Base-by-base conservation (phyloP, 2,797 vertebrate species). In the Manis javanica region DNA sequence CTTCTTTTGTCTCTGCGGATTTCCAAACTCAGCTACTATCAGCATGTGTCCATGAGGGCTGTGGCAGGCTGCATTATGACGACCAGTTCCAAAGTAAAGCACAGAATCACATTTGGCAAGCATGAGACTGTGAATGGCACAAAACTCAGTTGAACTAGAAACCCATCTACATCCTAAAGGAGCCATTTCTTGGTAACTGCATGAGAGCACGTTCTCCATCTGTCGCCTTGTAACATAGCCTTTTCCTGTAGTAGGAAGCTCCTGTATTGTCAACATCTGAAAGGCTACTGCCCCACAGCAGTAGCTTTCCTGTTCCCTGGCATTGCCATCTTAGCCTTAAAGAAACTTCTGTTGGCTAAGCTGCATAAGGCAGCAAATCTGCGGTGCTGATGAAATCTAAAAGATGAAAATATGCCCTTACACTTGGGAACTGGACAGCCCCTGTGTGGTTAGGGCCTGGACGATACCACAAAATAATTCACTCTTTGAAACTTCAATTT, bases 401-500 rank as follows among this genome's bases (percentile, higher is more conserved):
- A 99, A 5, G 99, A 99, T 0, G 99, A 99, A 0, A 99, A 99
- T 0, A 98, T 98, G 0, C 99, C 99, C 96, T 99, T 99, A 92
- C 97, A 99, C 96, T 99, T 99, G 0, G 99, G 99, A 19, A 99
- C 99, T 19, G 37, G 51, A n/a, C 99, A 1, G 98, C 98, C 2
- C 99, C 98, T 99, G 97, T 98, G 98, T 49, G 99, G 99, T 92
- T 98, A 98, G 90, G 29, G 86, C 93, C 14, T 99, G 95, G 34
- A 55, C 39, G 57, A 99, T 92, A 46, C 59, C 26, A 77, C 97
- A 59, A 84, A 88, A 23, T 49, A n/a, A 86, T 61, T 99, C 31
- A 99, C 99, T 91, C 99, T 99, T 98, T 99, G 99, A 98, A 99
- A 98, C 98, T 99, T 99, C 7, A 99, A 98, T 97, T 99, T 99